These are phyloP conservation scores for Phymastichus coffea DNA, from an alignment of 1,140 invertebrate genomes.

Conservation along the genomic window DNA sequence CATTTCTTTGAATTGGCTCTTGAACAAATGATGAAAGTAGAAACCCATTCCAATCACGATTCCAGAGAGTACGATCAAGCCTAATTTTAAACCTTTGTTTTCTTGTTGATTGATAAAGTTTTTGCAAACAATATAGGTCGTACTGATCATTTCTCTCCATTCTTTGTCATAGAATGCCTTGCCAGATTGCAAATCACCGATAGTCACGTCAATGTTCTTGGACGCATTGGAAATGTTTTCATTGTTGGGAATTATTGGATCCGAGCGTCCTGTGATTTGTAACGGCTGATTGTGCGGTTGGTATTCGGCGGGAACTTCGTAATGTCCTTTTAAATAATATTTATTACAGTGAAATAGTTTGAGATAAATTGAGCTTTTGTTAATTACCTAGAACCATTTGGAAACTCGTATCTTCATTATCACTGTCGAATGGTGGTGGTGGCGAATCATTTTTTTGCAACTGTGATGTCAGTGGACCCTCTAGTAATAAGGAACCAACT, in stretches of 20 bases:
- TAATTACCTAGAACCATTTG: constrained; percentile 39
- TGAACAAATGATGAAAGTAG: too few relatives aligned
- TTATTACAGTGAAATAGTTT: background rate
- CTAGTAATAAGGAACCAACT: constrained; percentile 64
- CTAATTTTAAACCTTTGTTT: constrained; percentile 68
- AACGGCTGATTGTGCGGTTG: constrained; percentile 51
- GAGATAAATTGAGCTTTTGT: background rate
- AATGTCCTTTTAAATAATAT: constrained; percentile 61
- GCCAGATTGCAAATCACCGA: constrained; percentile 4
- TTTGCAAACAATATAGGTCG: constrained; percentile 43
- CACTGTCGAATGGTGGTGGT: background rate
- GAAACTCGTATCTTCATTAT: constrained; percentile 33
- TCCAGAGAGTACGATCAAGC: constrained; percentile 65
- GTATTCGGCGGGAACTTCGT: constrained; percentile 67
- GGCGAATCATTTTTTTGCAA: constrained; percentile 39
- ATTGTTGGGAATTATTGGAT: constrained; percentile 48
- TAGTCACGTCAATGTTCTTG: background rate
- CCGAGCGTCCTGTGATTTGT: constrained; percentile 60
- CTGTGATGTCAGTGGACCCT: constrained; percentile 62
- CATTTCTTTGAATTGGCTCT: constrained; percentile 58
- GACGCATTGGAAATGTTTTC: constrained; percentile 15
- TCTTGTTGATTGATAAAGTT: constrained; percentile 68
- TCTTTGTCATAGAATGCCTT: too few relatives aligned
- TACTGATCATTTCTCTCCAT: constrained; percentile 35
- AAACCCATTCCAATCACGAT: constrained; percentile 70